phyloP scores from a whole-genome alignment of 2,888 invertebrate species.

The Drosophila paramelanica region DNA sequence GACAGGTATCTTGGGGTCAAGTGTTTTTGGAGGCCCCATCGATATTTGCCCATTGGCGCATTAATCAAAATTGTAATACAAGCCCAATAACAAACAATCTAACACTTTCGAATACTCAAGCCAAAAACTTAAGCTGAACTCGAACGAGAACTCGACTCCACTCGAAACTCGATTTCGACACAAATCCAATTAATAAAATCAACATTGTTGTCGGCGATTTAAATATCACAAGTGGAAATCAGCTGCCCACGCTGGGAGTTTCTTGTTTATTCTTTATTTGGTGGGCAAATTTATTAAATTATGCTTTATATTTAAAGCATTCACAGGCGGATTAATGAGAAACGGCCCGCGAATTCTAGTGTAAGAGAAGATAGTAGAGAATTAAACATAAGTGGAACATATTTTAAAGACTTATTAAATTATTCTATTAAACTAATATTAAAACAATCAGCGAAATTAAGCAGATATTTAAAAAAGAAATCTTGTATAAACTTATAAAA shows the following conservation, averaged over 20 bases:
- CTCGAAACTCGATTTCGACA: constrained; percentile 20
- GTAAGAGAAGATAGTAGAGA: not conserved
- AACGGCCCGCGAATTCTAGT: not conserved
- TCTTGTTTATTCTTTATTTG: constrained; percentile 39
- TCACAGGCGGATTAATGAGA: constrained; percentile 12
- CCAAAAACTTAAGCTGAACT: constrained; percentile 6
- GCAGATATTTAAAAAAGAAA: no score
- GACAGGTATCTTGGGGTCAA: constrained; percentile 51
- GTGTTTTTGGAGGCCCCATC: constrained; percentile 29
- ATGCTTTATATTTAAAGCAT: constrained; percentile 58
- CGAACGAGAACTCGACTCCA: constrained; percentile 9
- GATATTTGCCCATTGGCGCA: constrained; percentile 66
- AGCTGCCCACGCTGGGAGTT: constrained; percentile 63
- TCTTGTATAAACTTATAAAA: no score
- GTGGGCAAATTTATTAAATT: constrained; percentile 62
- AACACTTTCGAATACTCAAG: constrained; percentile 67
- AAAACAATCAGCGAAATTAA: no score
- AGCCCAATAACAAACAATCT: constrained; percentile 75
- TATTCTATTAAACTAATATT: no score
- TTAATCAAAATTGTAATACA: constrained; percentile 79
- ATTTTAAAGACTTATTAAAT: no score
- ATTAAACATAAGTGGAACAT: not conserved
- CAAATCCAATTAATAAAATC: constrained; percentile 81
- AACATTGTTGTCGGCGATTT: constrained; percentile 61
- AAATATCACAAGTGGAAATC: constrained; percentile 70